Conservation (phyloP, 2,888 invertebrate species). For the Xestobium rufovillosum region DNA sequence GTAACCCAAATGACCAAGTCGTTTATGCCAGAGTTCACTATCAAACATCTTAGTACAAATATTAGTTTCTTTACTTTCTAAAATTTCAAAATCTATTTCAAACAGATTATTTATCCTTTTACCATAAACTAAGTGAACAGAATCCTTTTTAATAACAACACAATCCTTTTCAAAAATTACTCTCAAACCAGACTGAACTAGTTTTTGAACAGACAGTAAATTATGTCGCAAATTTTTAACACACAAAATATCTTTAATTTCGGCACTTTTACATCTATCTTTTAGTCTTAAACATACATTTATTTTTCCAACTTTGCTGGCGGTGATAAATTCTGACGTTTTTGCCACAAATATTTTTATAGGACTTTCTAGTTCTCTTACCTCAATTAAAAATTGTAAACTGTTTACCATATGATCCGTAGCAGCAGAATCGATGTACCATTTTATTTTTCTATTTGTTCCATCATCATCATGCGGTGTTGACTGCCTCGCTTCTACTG, state of each 20-base stretch:
- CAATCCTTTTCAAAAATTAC: conserved; percentile 28
- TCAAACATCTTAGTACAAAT: no score
- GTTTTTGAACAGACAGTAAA: conserved; percentile 27
- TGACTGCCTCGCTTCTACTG: no score
- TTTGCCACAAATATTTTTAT: conserved; percentile 33
- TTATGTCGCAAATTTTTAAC: conserved; percentile 28
- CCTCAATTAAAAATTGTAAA: conserved; percentile 13
- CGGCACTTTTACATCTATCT: not conserved
- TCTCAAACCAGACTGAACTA: conserved; percentile 25
- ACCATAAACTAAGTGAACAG: conserved; percentile 2
- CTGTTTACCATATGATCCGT: conserved; percentile 23
- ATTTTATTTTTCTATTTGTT: no score
- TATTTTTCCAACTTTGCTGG: conserved; percentile 27
- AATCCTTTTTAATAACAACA: conserved; percentile 14
- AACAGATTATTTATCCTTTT: conserved; percentile 4
- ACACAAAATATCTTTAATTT: conserved; percentile 8
- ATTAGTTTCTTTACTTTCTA: no score
- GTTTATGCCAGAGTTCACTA: conserved; percentile 20
- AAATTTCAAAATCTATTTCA: not conserved
- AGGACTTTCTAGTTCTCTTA: conserved; percentile 20
- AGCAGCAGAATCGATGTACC: conserved; percentile 26
- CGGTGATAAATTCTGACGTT: conserved; percentile 26
- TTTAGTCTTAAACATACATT: not conserved
- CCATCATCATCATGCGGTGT: no score
- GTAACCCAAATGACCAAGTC: conserved; percentile 11